Evolutionary conservation across 2,797 vertebrate species (phyloP).

Genomic region (Lates japonicus): DNA sequence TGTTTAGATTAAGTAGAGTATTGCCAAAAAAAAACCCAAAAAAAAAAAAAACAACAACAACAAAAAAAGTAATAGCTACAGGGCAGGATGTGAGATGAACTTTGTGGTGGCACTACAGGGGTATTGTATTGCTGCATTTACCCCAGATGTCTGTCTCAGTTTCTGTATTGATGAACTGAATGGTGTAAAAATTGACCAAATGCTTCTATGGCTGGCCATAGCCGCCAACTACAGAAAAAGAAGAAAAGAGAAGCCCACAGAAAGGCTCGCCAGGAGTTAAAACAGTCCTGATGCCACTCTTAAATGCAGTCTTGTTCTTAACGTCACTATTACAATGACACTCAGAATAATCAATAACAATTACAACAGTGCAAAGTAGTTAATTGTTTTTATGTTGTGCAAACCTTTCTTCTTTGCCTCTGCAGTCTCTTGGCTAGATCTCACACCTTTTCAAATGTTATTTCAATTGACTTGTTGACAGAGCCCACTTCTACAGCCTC

Average conservation of each 20-base stretch:
- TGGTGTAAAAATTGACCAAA: slow-evolving; percentile 6
- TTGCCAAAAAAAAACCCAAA: too few species aligned
- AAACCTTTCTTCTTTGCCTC: background rate
- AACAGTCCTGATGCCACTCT: background rate
- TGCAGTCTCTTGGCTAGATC: background rate
- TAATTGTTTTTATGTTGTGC: slow-evolving; percentile 32
- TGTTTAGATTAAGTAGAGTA: too few species aligned
- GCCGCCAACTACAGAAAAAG: background rate
- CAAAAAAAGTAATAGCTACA: background rate
- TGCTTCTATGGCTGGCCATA: background rate
- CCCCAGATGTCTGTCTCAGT: background rate
- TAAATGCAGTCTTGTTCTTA: slow-evolving; percentile 9
- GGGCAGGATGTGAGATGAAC: background rate
- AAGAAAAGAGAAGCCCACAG: background rate
- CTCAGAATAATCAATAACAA: slow-evolving; percentile 40
- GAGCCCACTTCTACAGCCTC: slow-evolving; percentile 16
- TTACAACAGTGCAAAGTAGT: slow-evolving; percentile 33
- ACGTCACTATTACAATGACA: slow-evolving; percentile 9
- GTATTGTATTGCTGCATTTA: too few species aligned
- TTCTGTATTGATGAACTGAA: slow-evolving; percentile 1
- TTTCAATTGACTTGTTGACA: slow-evolving; percentile 23
- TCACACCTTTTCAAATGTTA: slow-evolving; percentile 15
- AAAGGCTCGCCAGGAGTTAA: background rate
- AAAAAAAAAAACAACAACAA: background rate
- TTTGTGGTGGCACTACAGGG: background rate